Conservation (phyloP, 2,888 invertebrate genomes). For the Athetis lepigone region DNA sequence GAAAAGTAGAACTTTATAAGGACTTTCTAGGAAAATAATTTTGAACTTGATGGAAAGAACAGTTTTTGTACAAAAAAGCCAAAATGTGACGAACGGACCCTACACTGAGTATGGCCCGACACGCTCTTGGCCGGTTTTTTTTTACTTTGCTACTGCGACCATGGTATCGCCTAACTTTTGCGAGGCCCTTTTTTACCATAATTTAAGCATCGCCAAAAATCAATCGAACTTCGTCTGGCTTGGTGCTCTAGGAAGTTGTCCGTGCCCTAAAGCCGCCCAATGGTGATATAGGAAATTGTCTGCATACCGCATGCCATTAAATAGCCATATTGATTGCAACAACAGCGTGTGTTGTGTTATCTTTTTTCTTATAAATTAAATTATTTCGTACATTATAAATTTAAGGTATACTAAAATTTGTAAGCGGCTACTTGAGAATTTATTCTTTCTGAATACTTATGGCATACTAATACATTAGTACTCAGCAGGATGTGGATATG, state of each 20-base stretch:
- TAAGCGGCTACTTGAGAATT: too few species aligned
- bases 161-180: conserved; percentile 50
- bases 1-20: too few species aligned
- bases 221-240: conserved; percentile 47
- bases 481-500: too few species aligned
- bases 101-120: too few species aligned
- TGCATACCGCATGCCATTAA: conserved; percentile 6
- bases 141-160: conserved; percentile 24
- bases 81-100: too few species aligned
- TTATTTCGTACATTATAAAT: too few species aligned
- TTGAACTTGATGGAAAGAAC: too few species aligned
- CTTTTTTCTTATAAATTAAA: background rate
- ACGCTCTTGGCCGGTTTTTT: conserved; percentile 38
- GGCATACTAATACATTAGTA: too few species aligned
- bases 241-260: conserved; percentile 38
- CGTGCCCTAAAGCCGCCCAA: conserved; percentile 29
- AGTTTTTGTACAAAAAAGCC: too few species aligned
- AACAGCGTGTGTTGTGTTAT: background rate
- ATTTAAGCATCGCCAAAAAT: conserved; percentile 51
- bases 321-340: background rate
- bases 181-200: conserved; percentile 50
- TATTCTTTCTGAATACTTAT: too few species aligned
- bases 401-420: too few species aligned
- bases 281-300: conserved; percentile 3
- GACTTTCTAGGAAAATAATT: too few species aligned